phyloP scores from a whole-genome alignment of 1,140 invertebrate species.

The Drosophila subpulchrella region DNA sequence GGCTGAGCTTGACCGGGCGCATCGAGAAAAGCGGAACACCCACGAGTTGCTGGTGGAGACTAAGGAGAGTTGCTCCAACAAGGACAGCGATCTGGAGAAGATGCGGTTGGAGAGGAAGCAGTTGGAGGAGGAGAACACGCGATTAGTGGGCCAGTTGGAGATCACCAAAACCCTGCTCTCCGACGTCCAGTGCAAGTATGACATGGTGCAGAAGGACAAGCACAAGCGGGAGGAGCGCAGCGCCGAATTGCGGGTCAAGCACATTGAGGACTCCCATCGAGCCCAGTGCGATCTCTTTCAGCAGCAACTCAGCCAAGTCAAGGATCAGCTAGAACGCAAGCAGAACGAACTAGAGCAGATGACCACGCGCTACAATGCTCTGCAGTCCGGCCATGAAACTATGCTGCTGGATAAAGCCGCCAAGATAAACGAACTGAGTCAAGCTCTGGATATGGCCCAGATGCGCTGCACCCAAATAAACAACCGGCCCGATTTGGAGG shows the following conservation, averaged over 20 bases:
- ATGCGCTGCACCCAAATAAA: conserved; percentile 55
- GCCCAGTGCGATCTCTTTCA: conserved; percentile 72
- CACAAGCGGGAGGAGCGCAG: conserved; percentile 63
- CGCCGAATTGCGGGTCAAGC: conserved; percentile 64
- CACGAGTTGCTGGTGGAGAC: conserved; percentile 85
- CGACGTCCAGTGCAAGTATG: conserved; percentile 75
- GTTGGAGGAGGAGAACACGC: conserved; percentile 67
- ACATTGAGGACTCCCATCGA: conserved; percentile 68
- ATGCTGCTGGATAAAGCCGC: conserved; percentile 86
- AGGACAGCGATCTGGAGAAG: conserved; percentile 71
- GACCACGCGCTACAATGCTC: conserved; percentile 85
- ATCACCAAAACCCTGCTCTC: conserved; percentile 58
- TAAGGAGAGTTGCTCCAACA: conserved; percentile 74
- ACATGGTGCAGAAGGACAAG: conserved; percentile 69
- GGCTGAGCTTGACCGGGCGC: conserved; percentile 85
- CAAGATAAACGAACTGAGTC: conserved; percentile 85
- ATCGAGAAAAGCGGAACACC: conserved; percentile 85
- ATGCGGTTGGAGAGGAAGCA: conserved; percentile 68
- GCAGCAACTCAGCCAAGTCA: conserved; percentile 64
- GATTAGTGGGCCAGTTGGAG: conserved; percentile 67
- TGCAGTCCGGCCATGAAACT: conserved; percentile 85
- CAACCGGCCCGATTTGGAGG: conserved; percentile 49
- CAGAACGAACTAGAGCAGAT: conserved; percentile 85
- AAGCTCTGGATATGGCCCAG: conserved; percentile 85
- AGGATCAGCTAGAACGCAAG: conserved; percentile 80